phyloP scores from a whole-genome alignment of 2,888 invertebrate species.

The Aelia acuminata region DNA sequence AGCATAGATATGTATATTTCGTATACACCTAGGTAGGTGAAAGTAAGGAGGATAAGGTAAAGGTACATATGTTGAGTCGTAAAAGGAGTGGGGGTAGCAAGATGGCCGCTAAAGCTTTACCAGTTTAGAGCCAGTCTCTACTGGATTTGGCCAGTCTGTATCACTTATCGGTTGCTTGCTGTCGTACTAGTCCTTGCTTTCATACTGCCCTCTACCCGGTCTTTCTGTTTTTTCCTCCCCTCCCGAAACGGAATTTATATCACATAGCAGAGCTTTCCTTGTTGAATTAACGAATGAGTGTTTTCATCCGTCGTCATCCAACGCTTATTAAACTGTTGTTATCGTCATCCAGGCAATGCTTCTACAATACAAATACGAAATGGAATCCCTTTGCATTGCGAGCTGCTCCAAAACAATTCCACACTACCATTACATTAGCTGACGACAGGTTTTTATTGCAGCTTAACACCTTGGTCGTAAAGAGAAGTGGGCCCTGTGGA shows the following conservation, averaged over 20 bases:
- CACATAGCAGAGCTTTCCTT: not conserved
- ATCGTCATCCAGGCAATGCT: conserved; percentile 60
- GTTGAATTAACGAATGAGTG: conserved; percentile 57
- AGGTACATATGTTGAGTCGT: not conserved
- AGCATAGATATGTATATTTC: too few species aligned
- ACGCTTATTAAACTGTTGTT: conserved; percentile 41
- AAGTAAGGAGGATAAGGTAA: not conserved
- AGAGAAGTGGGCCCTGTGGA: conserved; percentile 66
- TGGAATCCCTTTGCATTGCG: conserved; percentile 63
- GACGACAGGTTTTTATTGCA: conserved; percentile 68
- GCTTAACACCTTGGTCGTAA: conserved; percentile 64
- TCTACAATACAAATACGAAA: conserved; percentile 62
- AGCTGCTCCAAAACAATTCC: conserved; percentile 63
- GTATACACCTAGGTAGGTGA: too few species aligned
- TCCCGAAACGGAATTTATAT: not conserved
- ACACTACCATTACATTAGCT: conserved; percentile 69
- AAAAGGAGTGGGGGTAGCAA: conserved; percentile 34
- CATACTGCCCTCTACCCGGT: conserved; percentile 50
- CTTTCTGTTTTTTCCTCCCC: conserved; percentile 39
- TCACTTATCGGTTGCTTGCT: conserved; percentile 54
- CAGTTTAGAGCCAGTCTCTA: conserved; percentile 61
- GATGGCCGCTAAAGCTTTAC: conserved; percentile 36
- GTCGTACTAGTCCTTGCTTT: not conserved
- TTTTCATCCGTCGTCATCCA: conserved; percentile 52
- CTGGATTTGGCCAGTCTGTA: conserved; percentile 63